These are phyloP conservation scores for Tinea trinotella DNA, from an alignment of 2,888 invertebrate genomes.

Conservation along the genomic window DNA sequence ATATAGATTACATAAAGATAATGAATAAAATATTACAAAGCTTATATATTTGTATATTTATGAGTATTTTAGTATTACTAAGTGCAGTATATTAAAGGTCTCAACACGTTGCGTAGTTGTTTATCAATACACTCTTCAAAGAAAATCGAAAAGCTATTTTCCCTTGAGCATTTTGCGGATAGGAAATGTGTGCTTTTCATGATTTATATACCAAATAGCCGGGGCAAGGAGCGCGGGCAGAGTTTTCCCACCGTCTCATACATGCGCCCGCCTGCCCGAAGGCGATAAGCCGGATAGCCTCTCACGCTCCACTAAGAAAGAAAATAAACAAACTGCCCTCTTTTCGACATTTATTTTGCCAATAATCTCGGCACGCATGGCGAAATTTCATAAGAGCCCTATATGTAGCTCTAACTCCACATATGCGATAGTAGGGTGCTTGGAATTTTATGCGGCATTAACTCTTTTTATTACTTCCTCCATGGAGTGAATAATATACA, in stretches of 20 bases:
- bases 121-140: constrained; percentile 30
- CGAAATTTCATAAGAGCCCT: constrained; percentile 18
- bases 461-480: constrained; percentile 6
- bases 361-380: constrained; percentile 40
- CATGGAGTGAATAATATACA: neutral
- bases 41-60: too few relatives aligned
- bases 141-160: constrained; percentile 46
- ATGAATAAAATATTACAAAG: neutral
- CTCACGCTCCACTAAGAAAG: constrained; percentile 42
- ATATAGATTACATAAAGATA: neutral
- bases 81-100: neutral
- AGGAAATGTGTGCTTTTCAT: constrained; percentile 67
- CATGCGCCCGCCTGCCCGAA: constrained; percentile 45
- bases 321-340: constrained; percentile 62
- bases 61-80: neutral
- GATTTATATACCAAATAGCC: constrained; percentile 64
- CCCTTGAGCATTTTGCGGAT: constrained; percentile 52
- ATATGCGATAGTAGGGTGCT: neutral
- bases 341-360: constrained; percentile 44
- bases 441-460: neutral
- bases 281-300: constrained; percentile 59
- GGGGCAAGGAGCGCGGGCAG: constrained; percentile 37
- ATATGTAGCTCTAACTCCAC: neutral
- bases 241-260: neutral
- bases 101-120: neutral